These are phyloP conservation scores for Synergus japonicus DNA, from an alignment of 2,888 invertebrate genomes.

Conservation along the genomic window DNA sequence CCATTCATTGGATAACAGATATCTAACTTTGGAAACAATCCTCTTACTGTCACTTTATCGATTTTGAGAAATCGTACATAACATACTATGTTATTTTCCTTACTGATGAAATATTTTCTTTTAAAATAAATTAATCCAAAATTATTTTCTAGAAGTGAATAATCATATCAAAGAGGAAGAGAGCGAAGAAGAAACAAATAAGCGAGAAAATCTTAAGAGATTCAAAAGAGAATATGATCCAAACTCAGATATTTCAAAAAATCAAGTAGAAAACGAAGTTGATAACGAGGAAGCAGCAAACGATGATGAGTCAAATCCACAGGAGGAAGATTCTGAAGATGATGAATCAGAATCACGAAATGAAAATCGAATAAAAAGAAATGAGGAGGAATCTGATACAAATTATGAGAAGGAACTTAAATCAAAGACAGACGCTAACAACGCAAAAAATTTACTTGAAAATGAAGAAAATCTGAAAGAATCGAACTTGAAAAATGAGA, in stretches of 20 bases:
- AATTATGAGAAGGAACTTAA: slow-evolving; percentile 51
- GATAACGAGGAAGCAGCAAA: not conserved
- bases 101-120: not conserved
- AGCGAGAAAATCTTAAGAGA: not conserved
- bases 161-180: slow-evolving; percentile 36
- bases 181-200: slow-evolving; percentile 39
- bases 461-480: not conserved
- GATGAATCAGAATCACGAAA: slow-evolving; percentile 29
- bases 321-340: not conserved
- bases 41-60: too few relatives aligned
- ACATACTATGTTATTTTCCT: not conserved
- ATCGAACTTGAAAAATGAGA: slow-evolving; percentile 21
- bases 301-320: not conserved
- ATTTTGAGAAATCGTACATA: too few relatives aligned
- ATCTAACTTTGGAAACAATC: too few relatives aligned
- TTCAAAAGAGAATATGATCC: not conserved
- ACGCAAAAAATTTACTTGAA: slow-evolving; percentile 9
- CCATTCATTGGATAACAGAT: too few relatives aligned
- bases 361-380: slow-evolving; percentile 57
- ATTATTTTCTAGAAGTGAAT: slow-evolving; percentile 20
- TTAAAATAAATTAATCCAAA: slow-evolving; percentile 30
- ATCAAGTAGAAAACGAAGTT: not conserved
- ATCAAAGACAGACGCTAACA: not conserved
- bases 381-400: slow-evolving; percentile 46
- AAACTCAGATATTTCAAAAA: not conserved